Evolutionary conservation across 2,797 vertebrate species (phyloP).

Genomic region (Scolopax rusticola): DNA sequence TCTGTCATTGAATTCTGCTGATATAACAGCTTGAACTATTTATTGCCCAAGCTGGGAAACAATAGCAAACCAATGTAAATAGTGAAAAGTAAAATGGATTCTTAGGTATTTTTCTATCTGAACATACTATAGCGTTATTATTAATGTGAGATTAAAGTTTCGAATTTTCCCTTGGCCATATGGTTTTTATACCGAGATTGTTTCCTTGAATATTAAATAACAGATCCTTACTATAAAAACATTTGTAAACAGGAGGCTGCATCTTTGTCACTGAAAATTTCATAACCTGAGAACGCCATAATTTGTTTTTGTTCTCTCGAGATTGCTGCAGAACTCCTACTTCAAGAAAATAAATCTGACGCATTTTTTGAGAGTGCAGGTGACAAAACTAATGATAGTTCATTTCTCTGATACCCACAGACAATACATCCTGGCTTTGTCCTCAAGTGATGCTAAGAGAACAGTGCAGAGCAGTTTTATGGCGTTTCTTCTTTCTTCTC

Average conservation of each 20-base stretch:
- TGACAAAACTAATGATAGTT: constrained; percentile 26
- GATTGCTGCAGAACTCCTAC: not conserved
- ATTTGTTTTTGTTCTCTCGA: constrained; percentile 31
- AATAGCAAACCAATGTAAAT: constrained; percentile 1
- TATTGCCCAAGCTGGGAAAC: not conserved
- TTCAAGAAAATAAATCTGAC: constrained; percentile 26
- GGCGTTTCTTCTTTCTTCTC: not conserved
- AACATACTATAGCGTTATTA: not conserved
- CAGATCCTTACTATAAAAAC: not conserved
- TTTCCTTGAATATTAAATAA: constrained; percentile 48
- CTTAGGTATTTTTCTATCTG: not conserved
- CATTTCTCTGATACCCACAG: not conserved
- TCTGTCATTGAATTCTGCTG: not conserved
- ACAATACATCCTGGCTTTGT: not conserved
- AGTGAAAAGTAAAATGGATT: not conserved
- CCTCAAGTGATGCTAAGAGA: not conserved
- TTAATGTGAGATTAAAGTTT: not conserved
- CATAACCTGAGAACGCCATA: not conserved
- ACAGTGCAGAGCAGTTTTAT: not conserved
- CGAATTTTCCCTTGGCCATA: not conserved
- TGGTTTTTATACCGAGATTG: not conserved
- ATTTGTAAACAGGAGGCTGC: constrained; percentile 16
- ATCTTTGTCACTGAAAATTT: constrained; percentile 44
- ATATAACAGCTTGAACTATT: not conserved
- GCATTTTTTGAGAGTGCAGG: not conserved